Percentiles rank a stretch among this genome's conserved stretches.
These are phyloP conservation scores for Ia io DNA, from an alignment of 2,113 vertebrate genomes.

Conservation along the genomic window DNA sequence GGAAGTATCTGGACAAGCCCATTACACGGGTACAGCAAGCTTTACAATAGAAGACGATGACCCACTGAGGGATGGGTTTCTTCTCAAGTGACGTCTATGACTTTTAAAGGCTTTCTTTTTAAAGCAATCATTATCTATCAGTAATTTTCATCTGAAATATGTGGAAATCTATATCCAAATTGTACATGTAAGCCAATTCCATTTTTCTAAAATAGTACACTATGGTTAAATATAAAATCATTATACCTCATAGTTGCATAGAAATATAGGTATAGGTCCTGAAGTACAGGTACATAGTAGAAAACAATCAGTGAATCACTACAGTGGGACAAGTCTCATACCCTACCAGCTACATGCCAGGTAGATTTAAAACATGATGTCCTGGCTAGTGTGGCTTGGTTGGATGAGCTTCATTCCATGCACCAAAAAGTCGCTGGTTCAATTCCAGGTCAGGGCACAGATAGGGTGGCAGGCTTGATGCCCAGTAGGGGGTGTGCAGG, in stretches of 20 bases:
- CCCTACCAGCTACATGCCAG: not conserved
- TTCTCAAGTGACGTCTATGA: slow-evolving; percentile 82
- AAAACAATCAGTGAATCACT: not conserved
- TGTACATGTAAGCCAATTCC: not conserved
- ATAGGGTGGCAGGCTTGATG: no score
- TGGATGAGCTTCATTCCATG: no score
- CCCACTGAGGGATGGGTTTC: slow-evolving; percentile 88
- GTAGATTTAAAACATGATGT: not conserved
- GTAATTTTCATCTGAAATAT: not conserved
- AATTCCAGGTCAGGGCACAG: no score
- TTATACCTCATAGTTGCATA: not conserved
- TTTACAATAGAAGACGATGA: slow-evolving; percentile 90
- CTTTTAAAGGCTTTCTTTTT: not conserved
- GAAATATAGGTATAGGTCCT: not conserved
- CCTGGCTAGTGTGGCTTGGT: no score
- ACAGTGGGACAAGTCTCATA: not conserved
- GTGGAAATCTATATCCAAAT: slow-evolving; percentile 11
- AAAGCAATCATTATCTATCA: not conserved
- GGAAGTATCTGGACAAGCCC: slow-evolving; percentile 92
- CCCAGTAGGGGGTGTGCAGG: no score
- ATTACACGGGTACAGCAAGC: slow-evolving; percentile 90
- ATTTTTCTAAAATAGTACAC: not conserved
- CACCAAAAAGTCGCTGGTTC: no score
- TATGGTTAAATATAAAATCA: not conserved
- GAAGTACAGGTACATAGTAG: not conserved